Conservation (phyloP, 2,888 invertebrate genomes). For the Spisula subtruncata region DNA sequence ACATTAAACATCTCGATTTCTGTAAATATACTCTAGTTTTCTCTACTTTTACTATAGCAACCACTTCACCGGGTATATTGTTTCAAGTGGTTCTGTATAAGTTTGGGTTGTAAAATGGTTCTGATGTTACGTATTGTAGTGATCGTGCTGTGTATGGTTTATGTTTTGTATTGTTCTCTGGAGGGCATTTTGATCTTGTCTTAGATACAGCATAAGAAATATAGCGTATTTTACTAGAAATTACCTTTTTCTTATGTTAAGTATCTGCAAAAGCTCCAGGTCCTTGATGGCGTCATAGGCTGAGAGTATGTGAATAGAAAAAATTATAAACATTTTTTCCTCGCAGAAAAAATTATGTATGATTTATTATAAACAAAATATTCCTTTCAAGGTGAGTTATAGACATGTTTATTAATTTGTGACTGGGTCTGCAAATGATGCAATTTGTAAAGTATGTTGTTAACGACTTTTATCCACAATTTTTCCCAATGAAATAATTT, state of each 20-base stretch:
- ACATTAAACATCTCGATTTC: conserved; percentile 1
- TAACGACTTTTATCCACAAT: too few species aligned
- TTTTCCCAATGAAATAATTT: too few species aligned
- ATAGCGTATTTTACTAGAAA: too few species aligned
- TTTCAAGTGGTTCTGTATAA: conserved; percentile 6
- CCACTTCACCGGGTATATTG: background rate
- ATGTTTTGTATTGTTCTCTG: conserved; percentile 14
- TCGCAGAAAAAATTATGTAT: too few species aligned
- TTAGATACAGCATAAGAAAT: background rate
- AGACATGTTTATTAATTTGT: too few species aligned
- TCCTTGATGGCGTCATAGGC: background rate
- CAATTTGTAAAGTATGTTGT: too few species aligned
- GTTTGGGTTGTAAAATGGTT: background rate
- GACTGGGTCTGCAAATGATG: too few species aligned
- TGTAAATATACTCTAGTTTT: background rate
- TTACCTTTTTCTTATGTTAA: background rate
- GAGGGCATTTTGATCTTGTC: background rate
- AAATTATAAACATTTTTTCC: too few species aligned
- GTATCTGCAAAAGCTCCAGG: background rate
- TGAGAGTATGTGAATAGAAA: background rate
- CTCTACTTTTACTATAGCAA: background rate
- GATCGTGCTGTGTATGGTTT: background rate
- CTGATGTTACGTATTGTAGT: background rate
- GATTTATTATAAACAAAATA: too few species aligned
- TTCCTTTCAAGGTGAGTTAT: too few species aligned